Evolutionary conservation across 2,113 vertebrate species (phyloP), one percentile per base, ranked within the genome.

Genomic region (Sciurus niger): DNA sequence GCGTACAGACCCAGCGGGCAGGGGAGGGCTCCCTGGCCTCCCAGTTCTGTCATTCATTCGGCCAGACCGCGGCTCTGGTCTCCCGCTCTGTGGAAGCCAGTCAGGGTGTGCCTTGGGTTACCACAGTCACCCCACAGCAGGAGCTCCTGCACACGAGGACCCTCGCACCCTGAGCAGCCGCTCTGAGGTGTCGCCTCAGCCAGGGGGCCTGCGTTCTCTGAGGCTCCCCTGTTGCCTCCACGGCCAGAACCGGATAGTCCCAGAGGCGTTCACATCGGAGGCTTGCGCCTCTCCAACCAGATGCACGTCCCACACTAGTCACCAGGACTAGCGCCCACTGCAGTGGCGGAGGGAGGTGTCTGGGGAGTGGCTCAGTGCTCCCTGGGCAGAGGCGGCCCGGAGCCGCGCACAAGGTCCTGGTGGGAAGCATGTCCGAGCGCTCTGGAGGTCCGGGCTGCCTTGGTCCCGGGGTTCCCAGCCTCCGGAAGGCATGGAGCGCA

Each of bases 91-190:
- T 63, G 82, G 76, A 79, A 30, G 48, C 68, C 76, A 16, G 63
- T 74, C 46, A 1, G n/a, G 40, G 28, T 65, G 74, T 48, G 65
- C 53, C 11, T 1, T 30, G 68, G 86, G 46, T 48, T 34, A 72
- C 68, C 2, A 24, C 4, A 20, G 53, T 68, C 67, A 28, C 20
- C 13, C 48, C 34, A 14, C 53, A 11, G 8, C 20, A 65, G 58
- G 28, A 40, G 28, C 63, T 32, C 30, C 0, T 0, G 51, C 51
- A 13, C 9, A 13, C 2, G 17, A 28, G 22, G 24, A 1, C 43
- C 22, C 25, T 55, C 32, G 16, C 2, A 14, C 24, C 3, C 34
- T 86, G 55, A 53, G 40, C n/a, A 60, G 55, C 17, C 43, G 2
- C 37, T 80, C 80, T 83, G 2, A 86, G 60, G 14, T 34, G 13